Percentiles rank a stretch among this genome's conserved stretches.
Evolutionary conservation across 92 coral and sea anemone species (phyloP).

Genomic region (Epizoanthus fatuus): DNA sequence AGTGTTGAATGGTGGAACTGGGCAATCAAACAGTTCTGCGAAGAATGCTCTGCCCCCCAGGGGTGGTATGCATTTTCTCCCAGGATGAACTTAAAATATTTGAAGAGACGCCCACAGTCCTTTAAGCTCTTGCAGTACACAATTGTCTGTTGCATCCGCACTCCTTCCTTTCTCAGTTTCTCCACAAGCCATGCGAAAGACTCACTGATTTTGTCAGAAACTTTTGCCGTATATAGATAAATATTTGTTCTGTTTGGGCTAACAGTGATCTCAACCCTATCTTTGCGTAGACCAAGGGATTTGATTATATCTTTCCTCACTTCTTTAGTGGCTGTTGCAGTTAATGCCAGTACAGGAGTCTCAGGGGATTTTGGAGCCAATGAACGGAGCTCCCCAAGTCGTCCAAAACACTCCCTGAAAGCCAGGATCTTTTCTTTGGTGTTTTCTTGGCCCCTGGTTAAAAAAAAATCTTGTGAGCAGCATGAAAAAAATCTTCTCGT

Average conservation of each 20-base stretch:
- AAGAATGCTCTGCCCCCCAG: slow-evolving; percentile 8
- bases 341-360: slow-evolving; percentile 37
- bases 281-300: slow-evolving; percentile 13
- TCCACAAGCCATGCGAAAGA: slow-evolving; percentile 45
- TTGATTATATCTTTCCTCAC: neutral
- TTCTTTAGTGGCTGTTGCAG: slow-evolving; percentile 47
- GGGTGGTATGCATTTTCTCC: slow-evolving; percentile 28
- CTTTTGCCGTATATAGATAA: slow-evolving; percentile 14
- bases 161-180: slow-evolving; percentile 26
- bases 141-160: slow-evolving; percentile 35
- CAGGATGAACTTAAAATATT: slow-evolving; percentile 33
- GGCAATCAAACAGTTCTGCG: slow-evolving; percentile 47
- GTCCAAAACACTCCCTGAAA: no score
- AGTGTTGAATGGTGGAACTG: slow-evolving; percentile 40
- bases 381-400: slow-evolving; percentile 36
- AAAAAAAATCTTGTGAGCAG: no score
- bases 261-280: slow-evolving; percentile 11
- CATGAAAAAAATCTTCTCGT: no score
- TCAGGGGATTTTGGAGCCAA: slow-evolving; percentile 26
- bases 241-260: slow-evolving; percentile 50
- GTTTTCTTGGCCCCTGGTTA: no score
- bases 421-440: no score
- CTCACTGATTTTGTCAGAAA: slow-evolving; percentile 8
- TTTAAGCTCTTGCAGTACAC: slow-evolving; percentile 48
- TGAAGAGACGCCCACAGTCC: slow-evolving; percentile 35